Evolutionary conservation across 2,888 invertebrate species (phyloP), one percentile per base, ranked within the genome.

Genomic region (Lottia gigantea): DNA sequence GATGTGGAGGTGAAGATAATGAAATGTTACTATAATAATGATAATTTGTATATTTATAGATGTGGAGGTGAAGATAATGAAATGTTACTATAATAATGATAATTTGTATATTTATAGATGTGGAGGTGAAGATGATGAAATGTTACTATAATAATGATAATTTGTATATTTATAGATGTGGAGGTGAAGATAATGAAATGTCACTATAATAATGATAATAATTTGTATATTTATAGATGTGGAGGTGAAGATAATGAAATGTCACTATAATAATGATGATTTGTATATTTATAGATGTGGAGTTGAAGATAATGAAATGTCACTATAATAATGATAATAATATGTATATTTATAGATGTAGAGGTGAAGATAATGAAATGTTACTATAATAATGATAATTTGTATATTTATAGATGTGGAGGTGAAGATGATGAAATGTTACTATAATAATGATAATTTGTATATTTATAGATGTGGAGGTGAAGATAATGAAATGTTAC

Each of bases 221-320:
- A 40, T 40, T 40, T 40, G 11, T 40, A 8, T 40, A 40, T 40
- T 40, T 40, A 45, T 6, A 26, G 47, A 46, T 16, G 49, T 73
- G 40, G 46, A 31, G 45, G 31, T 31, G 31, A 31, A 31, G 31
- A 31, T 31, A 31, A 31, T 31, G 31, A 31, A 31, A 31, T 31
- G 6, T 31, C 3, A 31, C 31, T 31, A 31, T 31, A 31, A 31
- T 31, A 31, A 2, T 31, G 31, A 31, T 55, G 11, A 40, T 40
- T 40, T 40, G 11, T 40, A 8, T 40, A 8, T 8, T 72, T 75
- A 0, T 74, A 87, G 87, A 72, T 84, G 88, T 72, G 84, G 86
- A 49, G 91, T 91, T 15, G 91, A 91, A 72, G 82, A 89, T 65
- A 93, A 93, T 0, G 97, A 97, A 87, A 88, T 92, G 63, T 89